Conservation (phyloP, 2,113 vertebrate species). For the Antechinus flavipes region DNA sequence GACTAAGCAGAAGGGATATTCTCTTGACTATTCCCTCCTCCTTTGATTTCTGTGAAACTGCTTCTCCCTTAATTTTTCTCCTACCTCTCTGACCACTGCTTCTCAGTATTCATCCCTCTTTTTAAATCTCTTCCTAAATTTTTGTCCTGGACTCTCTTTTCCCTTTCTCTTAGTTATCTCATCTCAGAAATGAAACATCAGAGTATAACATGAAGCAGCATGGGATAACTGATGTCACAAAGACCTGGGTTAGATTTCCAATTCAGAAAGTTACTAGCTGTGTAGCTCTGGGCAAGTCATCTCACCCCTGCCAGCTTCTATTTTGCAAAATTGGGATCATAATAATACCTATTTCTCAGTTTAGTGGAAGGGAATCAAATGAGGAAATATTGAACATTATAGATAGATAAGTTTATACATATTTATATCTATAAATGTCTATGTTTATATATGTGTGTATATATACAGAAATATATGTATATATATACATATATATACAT, state of each 20-base stretch:
- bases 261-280: not conserved
- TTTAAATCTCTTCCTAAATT: not conserved
- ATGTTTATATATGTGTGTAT: too few species aligned
- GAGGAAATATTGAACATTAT: not conserved
- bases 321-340: not conserved
- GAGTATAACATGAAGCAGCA: not conserved
- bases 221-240: not conserved
- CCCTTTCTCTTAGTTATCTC: not conserved
- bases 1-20: not conserved
- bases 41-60: not conserved
- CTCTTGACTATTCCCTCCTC: not conserved
- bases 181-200: not conserved
- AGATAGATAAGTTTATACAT: too few species aligned
- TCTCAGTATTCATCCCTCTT: not conserved
- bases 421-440: too few species aligned
- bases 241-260: not conserved
- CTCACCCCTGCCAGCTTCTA: not conserved
- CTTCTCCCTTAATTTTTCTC: not conserved
- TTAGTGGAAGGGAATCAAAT: not conserved
- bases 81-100: not conserved
- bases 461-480: too few species aligned
- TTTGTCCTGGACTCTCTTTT: not conserved
- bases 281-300: not conserved
- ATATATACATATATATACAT: too few species aligned
- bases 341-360: not conserved